Percentiles rank a stretch among this genome's conserved stretches.
phyloP scores from a whole-genome alignment of 2,888 invertebrate genomes.

The Hirtodrosophila alboralis region DNA sequence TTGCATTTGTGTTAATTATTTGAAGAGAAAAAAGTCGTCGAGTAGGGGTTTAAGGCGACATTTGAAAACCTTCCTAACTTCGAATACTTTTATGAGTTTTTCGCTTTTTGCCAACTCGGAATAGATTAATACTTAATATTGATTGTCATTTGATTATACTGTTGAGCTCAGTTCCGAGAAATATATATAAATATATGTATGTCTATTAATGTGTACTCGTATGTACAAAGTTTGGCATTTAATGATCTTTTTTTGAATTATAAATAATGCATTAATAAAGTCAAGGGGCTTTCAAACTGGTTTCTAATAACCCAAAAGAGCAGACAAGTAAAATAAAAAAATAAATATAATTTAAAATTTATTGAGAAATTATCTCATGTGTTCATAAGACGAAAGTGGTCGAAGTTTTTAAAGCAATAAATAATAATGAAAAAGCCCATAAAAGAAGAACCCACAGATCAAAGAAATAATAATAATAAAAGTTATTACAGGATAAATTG shows the following conservation, averaged over 20 bases:
- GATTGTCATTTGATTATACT: not conserved
- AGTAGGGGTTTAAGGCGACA: conserved; percentile 19
- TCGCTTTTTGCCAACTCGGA: too few species aligned
- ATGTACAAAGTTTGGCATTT: conserved; percentile 62
- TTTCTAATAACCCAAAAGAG: conserved; percentile 28
- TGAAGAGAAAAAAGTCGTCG: not conserved
- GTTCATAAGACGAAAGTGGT: conserved; percentile 48
- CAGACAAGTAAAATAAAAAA: conserved; percentile 6
- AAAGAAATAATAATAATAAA: conserved; percentile 16
- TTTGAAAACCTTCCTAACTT: conserved; percentile 1
- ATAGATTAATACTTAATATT: not conserved
- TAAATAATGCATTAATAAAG: conserved; percentile 43
- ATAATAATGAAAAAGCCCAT: conserved; percentile 52
- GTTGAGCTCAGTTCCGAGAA: too few species aligned
- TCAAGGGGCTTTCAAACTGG: conserved; percentile 44
- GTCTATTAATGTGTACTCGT: conserved; percentile 1
- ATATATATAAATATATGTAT: not conserved
- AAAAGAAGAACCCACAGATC: conserved; percentile 25
- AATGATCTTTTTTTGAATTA: conserved; percentile 44
- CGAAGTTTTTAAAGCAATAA: conserved; percentile 39
- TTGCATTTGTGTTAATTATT: not conserved
- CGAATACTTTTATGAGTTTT: too few species aligned
- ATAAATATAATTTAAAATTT: conserved; percentile 52
- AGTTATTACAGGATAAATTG: conserved; percentile 35
- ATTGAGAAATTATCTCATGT: conserved; percentile 69